Conservation (phyloP, 2,888 invertebrate genomes). For the Tiphia femorata region DNA sequence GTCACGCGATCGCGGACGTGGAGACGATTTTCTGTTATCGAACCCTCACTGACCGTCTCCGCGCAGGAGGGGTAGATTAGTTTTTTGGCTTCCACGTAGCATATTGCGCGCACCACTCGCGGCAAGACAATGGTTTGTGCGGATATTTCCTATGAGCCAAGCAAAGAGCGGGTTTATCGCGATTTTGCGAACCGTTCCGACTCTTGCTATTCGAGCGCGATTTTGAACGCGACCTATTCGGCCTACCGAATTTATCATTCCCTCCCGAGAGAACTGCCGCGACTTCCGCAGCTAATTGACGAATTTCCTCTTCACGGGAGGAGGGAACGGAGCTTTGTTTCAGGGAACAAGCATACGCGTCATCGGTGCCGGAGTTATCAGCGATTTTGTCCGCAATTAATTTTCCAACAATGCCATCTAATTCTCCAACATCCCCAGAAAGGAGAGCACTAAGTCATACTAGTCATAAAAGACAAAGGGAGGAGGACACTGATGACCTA, state of each 20-base stretch:
- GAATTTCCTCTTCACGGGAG: not conserved
- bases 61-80: not conserved
- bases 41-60: not conserved
- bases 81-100: not conserved
- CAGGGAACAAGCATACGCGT: too few species aligned
- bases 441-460: too few species aligned
- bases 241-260: not conserved
- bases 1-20: slow-evolving; percentile 11
- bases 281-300: not conserved
- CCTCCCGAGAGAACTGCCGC: not conserved
- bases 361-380: too few species aligned
- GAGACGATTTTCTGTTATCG: slow-evolving; percentile 16
- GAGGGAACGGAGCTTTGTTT: too few species aligned
- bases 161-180: not conserved
- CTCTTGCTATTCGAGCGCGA: not conserved
- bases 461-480: too few species aligned
- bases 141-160: slow-evolving; percentile 5
- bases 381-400: too few species aligned
- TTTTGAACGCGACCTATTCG: not conserved
- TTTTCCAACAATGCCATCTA: too few species aligned
- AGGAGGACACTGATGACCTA: too few species aligned
- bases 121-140: not conserved
- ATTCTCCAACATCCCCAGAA: too few species aligned
- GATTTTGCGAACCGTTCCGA: not conserved
- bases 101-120: slow-evolving; percentile 1